Conservation (phyloP, 2,888 invertebrate genomes). For the Graphium colonna region DNA sequence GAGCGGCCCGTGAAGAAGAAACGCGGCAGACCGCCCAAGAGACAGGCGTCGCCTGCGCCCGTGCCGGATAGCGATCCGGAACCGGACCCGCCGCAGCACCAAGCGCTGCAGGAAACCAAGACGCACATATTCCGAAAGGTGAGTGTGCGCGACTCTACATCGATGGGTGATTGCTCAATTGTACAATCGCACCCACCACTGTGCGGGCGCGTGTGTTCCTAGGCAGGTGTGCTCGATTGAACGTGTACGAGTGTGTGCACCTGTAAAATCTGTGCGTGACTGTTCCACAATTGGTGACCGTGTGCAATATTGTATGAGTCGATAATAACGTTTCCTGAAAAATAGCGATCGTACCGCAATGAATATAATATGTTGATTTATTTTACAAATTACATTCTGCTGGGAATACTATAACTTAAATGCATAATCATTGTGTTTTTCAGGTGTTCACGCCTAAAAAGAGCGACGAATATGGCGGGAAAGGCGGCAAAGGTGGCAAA, state of each 20-base stretch:
- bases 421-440: conserved; percentile 23
- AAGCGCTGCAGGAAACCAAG: conserved; percentile 56
- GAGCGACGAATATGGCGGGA: conserved; percentile 80
- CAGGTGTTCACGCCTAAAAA: conserved; percentile 78
- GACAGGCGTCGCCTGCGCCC: conserved; percentile 35
- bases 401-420: no score
- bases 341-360: no score
- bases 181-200: no score
- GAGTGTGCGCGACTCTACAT: background rate
- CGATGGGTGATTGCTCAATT: no score
- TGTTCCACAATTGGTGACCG: background rate
- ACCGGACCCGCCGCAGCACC: conserved; percentile 42
- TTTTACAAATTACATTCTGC: no score
- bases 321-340: no score
- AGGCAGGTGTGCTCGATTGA: no score
- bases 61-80: conserved; percentile 37
- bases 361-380: no score
- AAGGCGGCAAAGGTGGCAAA: conserved; percentile 86
- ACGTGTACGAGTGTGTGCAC: no score
- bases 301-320: no score
- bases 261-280: background rate
- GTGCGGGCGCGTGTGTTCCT: no score
- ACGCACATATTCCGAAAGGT: conserved; percentile 70
- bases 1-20: conserved; percentile 65
- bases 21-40: conserved; percentile 65